Evolutionary conservation across 2,888 invertebrate genomes (phyloP).

Genomic region (Ferrisia virgata): DNA sequence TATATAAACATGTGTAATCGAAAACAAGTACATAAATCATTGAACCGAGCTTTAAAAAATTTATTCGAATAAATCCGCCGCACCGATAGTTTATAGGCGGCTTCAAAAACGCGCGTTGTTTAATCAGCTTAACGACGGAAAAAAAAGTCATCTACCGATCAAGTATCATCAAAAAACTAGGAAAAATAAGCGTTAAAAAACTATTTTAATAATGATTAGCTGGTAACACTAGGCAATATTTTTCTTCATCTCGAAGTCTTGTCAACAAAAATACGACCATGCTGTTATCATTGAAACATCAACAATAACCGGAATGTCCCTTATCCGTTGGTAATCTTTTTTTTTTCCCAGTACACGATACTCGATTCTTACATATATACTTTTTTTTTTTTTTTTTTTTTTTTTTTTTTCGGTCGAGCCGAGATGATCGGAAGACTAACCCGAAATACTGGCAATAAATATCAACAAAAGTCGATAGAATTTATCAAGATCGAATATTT

Average conservation of each 20-base stretch:
- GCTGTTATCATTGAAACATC: slow-evolving; percentile 34
- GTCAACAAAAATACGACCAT: slow-evolving; percentile 29
- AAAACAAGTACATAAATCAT: neutral
- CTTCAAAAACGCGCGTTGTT: neutral
- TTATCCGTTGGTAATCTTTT: slow-evolving; percentile 35
- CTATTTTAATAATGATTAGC: slow-evolving; percentile 32
- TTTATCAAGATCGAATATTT: slow-evolving; percentile 37
- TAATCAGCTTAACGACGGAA: neutral
- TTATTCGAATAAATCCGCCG: neutral
- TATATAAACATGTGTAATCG: neutral
- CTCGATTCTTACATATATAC: neutral
- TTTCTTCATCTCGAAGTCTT: slow-evolving; percentile 2
- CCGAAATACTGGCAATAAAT: slow-evolving; percentile 37
- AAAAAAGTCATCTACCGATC: neutral
- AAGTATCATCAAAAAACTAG: slow-evolving; percentile 6
- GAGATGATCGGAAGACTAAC: slow-evolving; percentile 30
- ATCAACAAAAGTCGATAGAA: slow-evolving; percentile 29
- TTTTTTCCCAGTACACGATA: slow-evolving; percentile 6
- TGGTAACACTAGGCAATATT: slow-evolving; percentile 25
- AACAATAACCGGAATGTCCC: slow-evolving; percentile 40
- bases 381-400: too few species aligned
- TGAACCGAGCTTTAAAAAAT: neutral
- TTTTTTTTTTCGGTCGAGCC: neutral
- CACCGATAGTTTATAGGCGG: slow-evolving; percentile 7
- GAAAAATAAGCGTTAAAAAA: slow-evolving; percentile 26